Evolutionary conservation across 2,113 vertebrate species (phyloP).

Genomic region (Dipodomys stephensi): DNA sequence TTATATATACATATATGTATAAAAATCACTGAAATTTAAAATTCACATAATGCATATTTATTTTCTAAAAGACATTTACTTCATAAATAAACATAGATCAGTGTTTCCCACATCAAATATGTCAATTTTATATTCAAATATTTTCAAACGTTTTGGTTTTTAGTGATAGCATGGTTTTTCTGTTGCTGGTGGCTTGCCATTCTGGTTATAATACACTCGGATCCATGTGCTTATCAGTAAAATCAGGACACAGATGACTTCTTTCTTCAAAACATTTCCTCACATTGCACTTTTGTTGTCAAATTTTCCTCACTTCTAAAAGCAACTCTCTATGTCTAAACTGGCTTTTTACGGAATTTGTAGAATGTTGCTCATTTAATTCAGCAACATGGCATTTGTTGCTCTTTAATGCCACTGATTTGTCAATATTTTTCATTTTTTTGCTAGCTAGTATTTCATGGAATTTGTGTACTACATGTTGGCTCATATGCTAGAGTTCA

Average conservation of each 20-base stretch:
- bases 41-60: neutral
- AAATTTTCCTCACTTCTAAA: rapidly evolving
- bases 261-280: neutral
- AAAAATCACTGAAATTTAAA: neutral
- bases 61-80: neutral
- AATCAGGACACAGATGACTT: neutral
- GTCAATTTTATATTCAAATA: neutral
- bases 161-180: neutral
- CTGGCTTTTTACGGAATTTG: neutral
- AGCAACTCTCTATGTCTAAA: neutral
- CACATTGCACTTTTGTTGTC: rapidly evolving
- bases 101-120: neutral
- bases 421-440: neutral
- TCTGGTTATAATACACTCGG: neutral
- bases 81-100: neutral
- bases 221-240: neutral
- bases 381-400: neutral
- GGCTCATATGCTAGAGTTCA: neutral
- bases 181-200: neutral
- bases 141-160: neutral
- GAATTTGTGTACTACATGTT: neutral
- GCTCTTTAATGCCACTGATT: neutral
- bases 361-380: neutral
- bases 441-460: neutral
- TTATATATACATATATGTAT: neutral